Evolutionary conservation across 1,140 invertebrate genomes (phyloP).

Genomic region (Plectrocnemia conspersa): DNA sequence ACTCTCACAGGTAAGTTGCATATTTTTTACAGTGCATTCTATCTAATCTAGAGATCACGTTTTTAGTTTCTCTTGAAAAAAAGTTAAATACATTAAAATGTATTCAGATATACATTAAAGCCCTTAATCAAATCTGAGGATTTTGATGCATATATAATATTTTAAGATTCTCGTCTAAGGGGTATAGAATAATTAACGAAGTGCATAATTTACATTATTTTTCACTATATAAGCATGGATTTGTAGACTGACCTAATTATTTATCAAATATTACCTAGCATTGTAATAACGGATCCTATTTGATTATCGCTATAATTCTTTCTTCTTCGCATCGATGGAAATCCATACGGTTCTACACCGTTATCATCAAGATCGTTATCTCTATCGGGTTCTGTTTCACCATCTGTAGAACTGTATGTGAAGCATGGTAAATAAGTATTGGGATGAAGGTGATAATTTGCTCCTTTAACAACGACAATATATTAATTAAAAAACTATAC

Average conservation of each 20-base stretch:
- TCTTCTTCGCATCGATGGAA: constrained; percentile 57
- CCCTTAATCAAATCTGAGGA: no score
- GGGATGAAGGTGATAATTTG: constrained; percentile 70
- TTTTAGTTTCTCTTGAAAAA: no score
- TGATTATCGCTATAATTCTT: constrained; percentile 54
- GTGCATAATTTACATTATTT: not conserved
- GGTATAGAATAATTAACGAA: not conserved
- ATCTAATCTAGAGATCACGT: no score
- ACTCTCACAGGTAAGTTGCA: no score
- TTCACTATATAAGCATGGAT: no score
- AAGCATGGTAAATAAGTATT: constrained; percentile 75
- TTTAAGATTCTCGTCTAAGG: no score
- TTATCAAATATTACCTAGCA: constrained; percentile 44
- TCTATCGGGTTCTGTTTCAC: constrained; percentile 40
- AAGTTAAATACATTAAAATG: not conserved
- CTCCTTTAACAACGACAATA: constrained; percentile 42
- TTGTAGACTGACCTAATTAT: no score
- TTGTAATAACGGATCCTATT: constrained; percentile 55
- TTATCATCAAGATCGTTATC: constrained; percentile 23
- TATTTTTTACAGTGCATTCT: no score
- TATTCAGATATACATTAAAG: constrained; percentile 1
- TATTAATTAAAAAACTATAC: not conserved
- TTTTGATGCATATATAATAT: no score
- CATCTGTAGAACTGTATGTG: constrained; percentile 65
- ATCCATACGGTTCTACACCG: constrained; percentile 60